Percentiles rank a stretch among this genome's conserved stretches.
These are phyloP conservation scores for Elysia chlorotica DNA, from an alignment of 1,140 invertebrate species.

Conservation along the genomic window DNA sequence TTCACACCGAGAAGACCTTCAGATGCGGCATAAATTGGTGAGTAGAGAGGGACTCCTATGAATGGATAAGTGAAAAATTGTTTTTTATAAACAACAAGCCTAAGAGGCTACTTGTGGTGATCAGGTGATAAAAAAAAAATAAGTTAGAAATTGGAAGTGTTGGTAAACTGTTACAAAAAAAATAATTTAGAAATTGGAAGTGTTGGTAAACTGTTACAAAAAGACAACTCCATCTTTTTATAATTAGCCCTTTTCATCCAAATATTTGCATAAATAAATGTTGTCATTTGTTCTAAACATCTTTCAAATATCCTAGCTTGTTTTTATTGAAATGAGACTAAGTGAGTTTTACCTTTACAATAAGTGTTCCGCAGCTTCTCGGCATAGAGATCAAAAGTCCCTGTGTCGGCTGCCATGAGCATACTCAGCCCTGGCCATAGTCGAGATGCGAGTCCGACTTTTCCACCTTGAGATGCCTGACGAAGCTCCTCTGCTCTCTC, in stretches of 20 bases:
- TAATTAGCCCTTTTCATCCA: too few species aligned
- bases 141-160: too few species aligned
- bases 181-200: too few species aligned
- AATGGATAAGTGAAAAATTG: neutral
- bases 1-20: constrained; percentile 60
- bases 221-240: too few species aligned
- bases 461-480: constrained; percentile 38
- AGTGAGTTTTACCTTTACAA: constrained; percentile 45
- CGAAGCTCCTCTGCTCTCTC: constrained; percentile 49
- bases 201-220: too few species aligned
- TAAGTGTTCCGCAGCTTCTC: constrained; percentile 42
- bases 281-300: too few species aligned
- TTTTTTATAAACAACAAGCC: neutral
- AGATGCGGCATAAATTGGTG: constrained; percentile 58
- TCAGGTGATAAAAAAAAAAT: too few species aligned
- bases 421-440: constrained; percentile 57
- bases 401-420: constrained; percentile 51
- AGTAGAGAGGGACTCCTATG: constrained; percentile 46
- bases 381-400: constrained; percentile 55
- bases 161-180: too few species aligned
- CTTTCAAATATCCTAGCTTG: too few species aligned
- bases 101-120: too few species aligned
- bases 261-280: too few species aligned
- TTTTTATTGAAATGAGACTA: too few species aligned
- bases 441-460: constrained; percentile 43